Base-by-base conservation (phyloP, 2,113 vertebrate genomes). In the Crotalus viridis region DNA sequence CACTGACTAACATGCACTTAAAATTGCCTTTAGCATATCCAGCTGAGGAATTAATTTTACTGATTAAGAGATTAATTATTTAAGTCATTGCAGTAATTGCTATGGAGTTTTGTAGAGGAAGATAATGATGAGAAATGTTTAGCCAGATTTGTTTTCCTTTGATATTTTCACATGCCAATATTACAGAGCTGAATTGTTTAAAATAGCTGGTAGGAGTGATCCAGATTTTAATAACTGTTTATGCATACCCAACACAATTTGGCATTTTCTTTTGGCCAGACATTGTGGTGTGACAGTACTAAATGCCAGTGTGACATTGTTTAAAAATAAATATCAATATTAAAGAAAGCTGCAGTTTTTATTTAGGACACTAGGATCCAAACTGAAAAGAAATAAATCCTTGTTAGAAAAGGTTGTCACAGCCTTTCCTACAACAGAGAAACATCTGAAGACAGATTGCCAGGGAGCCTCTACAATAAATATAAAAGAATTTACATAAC, bases 41-140 rank as follows among this genome's bases (percentile, higher is more conserved):
- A 51, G 17, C 59, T 59, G 88, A 92, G n/a, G 28, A 89, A 89
- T 89, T 93, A 61, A 85, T 89, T 48, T 89, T 85, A 59, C 43
- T n/a, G 85, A 92, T 92, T 92, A 61, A 33, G 4, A 51, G 64
- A 93, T 59, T 81, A 89, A 89, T 92, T 81, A 89, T 89, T 89
- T 89, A 46, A 57, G 10, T 15, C 48, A 64, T 61, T 33, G 28
- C n/a, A 26, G 55, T 85, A 90, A 61, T 86, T 89, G 85, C 26
- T 22, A 52, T 59, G 5, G 33, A 43, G 48, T 89, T 43, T 51
- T 89, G 19, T 12, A 51, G 26, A 87, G 8, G 61, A 51, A 81
- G 39, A 59, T 89, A 85, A 85, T 33, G 17, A 54, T 85, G 48
- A 89, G n/a, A 74, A 74, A 92, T 89, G 6, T 74, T 24, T 55